These are phyloP conservation scores for Lithophane leautieri DNA, from an alignment of 2,888 invertebrate species.

Conservation along the genomic window DNA sequence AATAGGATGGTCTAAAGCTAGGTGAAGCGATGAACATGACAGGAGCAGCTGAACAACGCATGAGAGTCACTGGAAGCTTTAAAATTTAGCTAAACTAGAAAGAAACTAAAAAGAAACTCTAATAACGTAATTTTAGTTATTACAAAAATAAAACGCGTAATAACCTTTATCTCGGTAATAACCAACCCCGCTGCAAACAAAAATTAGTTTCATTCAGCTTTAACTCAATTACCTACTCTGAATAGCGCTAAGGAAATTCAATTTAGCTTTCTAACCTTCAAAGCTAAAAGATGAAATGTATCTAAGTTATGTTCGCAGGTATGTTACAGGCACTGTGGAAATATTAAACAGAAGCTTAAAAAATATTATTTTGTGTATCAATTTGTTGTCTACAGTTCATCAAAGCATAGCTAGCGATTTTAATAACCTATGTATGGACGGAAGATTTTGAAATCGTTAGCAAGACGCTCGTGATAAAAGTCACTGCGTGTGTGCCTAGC, in stretches of 20 bases:
- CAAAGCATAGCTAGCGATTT: neutral
- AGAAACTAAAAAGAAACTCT: neutral
- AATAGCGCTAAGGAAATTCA: slow-evolving; percentile 43
- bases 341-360: slow-evolving; percentile 8
- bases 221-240: slow-evolving; percentile 42
- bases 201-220: slow-evolving; percentile 6
- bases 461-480: too few relatives aligned
- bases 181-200: neutral
- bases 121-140: neutral
- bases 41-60: neutral
- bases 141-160: neutral
- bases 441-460: too few relatives aligned
- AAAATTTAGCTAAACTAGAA: neutral
- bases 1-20: neutral
- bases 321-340: neutral
- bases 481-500: too few relatives aligned
- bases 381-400: neutral
- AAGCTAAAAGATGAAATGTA: slow-evolving; percentile 48
- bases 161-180: neutral
- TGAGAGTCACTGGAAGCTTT: neutral
- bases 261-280: slow-evolving; percentile 42
- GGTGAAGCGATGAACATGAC: neutral
- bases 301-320: slow-evolving; percentile 30
- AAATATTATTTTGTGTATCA: neutral
- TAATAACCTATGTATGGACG: too few relatives aligned